Evolutionary conservation across 2,888 invertebrate species (phyloP).

Genomic region (Chelonus formosanus): DNA sequence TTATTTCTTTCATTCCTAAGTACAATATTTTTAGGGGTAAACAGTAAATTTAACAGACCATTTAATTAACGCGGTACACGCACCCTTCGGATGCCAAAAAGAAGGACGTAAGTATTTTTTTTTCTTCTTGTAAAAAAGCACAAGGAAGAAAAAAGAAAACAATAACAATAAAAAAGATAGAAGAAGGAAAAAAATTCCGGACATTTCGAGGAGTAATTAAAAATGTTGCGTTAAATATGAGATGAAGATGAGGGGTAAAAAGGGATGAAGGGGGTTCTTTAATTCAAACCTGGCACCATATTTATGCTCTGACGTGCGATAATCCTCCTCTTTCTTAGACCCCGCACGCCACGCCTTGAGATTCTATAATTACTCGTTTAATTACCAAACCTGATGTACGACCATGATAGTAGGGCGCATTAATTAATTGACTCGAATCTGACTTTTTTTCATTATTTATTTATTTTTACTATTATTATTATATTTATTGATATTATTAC

Average conservation of each 20-base stretch:
- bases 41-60: conserved; percentile 34
- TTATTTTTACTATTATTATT: neutral
- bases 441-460: neutral
- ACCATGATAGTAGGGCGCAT: conserved; percentile 48
- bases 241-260: conserved; percentile 7
- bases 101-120: conserved; percentile 37
- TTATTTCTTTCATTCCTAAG: conserved; percentile 4
- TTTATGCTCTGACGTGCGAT: conserved; percentile 44
- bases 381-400: conserved; percentile 61
- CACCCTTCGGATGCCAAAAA: conserved; percentile 35
- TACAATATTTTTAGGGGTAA: conserved; percentile 7
- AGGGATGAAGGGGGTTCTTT: conserved; percentile 44
- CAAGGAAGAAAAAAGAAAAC: conserved; percentile 38
- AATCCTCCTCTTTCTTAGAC: conserved; percentile 42
- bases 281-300: conserved; percentile 50
- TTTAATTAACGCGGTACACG: conserved; percentile 52
- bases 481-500: neutral
- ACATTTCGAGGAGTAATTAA: conserved; percentile 48
- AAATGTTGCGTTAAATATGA: conserved; percentile 48
- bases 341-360: conserved; percentile 56
- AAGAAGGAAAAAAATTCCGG: conserved; percentile 39
- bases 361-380: conserved; percentile 63
- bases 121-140: conserved; percentile 39
- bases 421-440: conserved; percentile 53
- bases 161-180: conserved; percentile 25